Evolutionary conservation across 1,140 invertebrate genomes (phyloP).

Genomic region (Heliconius hermathena): DNA sequence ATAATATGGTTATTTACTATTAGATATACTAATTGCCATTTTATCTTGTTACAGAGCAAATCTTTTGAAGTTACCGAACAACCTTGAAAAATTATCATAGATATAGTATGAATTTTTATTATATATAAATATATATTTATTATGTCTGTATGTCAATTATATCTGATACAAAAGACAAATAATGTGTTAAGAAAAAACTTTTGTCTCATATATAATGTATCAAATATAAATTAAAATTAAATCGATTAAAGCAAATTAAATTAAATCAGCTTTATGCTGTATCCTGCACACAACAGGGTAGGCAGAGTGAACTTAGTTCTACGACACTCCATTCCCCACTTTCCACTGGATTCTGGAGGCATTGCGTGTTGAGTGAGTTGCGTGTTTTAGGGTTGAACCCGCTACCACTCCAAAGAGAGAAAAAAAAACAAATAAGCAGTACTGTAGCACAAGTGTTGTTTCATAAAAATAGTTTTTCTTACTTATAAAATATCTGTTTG

Average conservation of each 20-base stretch:
- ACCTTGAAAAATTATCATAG: not conserved
- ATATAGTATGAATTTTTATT: not conserved
- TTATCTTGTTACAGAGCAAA: not conserved
- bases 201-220: too few species aligned
- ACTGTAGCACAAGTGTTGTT: not conserved
- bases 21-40: conserved; percentile 6
- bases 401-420: too few species aligned
- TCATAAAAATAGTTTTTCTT: not conserved
- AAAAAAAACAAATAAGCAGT: not conserved
- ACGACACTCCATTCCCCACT: too few species aligned
- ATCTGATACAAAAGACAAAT: not conserved
- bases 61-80: conserved; percentile 2
- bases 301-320: too few species aligned
- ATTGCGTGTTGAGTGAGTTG: too few species aligned
- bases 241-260: too few species aligned
- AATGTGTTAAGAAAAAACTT: not conserved
- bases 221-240: too few species aligned
- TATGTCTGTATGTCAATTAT: not conserved
- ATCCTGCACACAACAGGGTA: too few species aligned
- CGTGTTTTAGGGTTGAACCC: too few species aligned
- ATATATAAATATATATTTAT: not conserved
- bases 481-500: not conserved
- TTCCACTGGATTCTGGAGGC: too few species aligned
- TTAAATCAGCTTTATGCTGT: too few species aligned
- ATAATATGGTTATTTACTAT: not conserved